Evolutionary conservation across 2,113 vertebrate species (phyloP).

Genomic region (Chloroceryle aenea): DNA sequence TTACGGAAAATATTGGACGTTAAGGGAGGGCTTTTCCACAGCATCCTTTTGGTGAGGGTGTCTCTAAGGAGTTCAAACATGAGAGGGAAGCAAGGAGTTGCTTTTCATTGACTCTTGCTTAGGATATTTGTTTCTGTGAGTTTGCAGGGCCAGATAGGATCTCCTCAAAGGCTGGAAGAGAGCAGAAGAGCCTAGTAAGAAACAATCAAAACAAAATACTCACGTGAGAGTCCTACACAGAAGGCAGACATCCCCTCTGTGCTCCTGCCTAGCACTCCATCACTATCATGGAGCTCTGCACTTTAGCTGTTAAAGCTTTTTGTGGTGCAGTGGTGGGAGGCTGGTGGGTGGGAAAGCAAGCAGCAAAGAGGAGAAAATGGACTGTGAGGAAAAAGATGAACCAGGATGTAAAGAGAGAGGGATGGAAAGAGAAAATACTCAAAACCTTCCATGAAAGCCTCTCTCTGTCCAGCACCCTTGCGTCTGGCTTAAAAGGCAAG

Average conservation of each 20-base stretch:
- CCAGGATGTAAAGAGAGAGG: neutral
- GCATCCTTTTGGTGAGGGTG: neutral
- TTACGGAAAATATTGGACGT: neutral
- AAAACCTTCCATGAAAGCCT: neutral
- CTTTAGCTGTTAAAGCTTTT: conserved; percentile 65
- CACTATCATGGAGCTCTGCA: neutral
- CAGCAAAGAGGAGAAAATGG: conserved; percentile 20
- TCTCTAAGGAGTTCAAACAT: neutral
- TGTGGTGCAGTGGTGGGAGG: conserved; percentile 66
- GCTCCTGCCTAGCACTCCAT: neutral
- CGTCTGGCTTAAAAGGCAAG: neutral
- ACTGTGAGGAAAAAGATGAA: conserved; percentile 42
- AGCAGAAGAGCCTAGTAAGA: neutral
- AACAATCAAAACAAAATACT: conserved; percentile 11
- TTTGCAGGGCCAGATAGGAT: neutral
- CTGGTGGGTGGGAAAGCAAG: conserved; percentile 68
- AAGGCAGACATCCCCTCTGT: conserved; percentile 23
- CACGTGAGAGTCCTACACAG: neutral
- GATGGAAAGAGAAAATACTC: neutral
- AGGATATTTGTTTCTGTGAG: neutral
- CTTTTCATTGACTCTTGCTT: neutral
- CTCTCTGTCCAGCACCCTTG: neutral
- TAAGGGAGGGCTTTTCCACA: neutral
- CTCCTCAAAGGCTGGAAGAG: conserved; percentile 23
- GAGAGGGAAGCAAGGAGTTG: neutral